phyloP scores from a whole-genome alignment of 1,140 invertebrate species.

The Drosophila subpulchrella region DNA sequence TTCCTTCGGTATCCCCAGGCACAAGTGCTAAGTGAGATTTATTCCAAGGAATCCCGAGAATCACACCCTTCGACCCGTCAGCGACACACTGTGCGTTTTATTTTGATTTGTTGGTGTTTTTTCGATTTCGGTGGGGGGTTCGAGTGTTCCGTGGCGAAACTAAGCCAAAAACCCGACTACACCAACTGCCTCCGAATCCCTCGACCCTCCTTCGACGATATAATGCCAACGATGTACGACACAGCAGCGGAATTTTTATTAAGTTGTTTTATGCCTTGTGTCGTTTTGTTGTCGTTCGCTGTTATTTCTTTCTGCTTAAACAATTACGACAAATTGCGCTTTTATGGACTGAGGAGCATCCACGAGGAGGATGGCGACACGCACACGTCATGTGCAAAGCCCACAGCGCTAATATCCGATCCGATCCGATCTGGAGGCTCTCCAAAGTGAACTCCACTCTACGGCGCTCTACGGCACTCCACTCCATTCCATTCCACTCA shows the following conservation, averaged over 20 bases:
- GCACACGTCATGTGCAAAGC: slow-evolving; percentile 71
- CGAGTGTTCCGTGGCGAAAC: background rate
- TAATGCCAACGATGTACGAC: slow-evolving; percentile 66
- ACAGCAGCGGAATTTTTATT: slow-evolving; percentile 81
- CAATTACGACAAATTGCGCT: slow-evolving; percentile 84
- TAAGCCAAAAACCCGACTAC: background rate
- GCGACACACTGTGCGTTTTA: slow-evolving; percentile 61
- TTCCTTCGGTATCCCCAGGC: background rate
- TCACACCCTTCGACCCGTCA: slow-evolving; percentile 36
- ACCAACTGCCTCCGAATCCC: background rate
- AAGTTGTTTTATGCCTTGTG: slow-evolving; percentile 80
- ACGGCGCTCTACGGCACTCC: background rate
- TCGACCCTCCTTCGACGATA: background rate
- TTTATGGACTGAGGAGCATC: slow-evolving; percentile 72
- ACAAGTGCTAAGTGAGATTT: slow-evolving; percentile 66
- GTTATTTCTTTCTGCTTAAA: slow-evolving; percentile 83
- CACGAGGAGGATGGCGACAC: slow-evolving; percentile 35
- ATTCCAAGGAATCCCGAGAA: slow-evolving; percentile 25
- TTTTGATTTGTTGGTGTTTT: slow-evolving; percentile 39
- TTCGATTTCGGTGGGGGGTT: background rate
- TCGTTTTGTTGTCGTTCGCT: slow-evolving; percentile 59
- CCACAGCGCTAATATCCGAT: slow-evolving; percentile 75
- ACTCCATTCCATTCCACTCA: background rate
- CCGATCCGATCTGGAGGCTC: slow-evolving; percentile 20
- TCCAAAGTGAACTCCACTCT: slow-evolving; percentile 24